A percentile compares a stretch with the other conserved stretches of the same genome.
These are phyloP conservation scores for Ciconia boyciana DNA, from an alignment of 2,113 vertebrate genomes.

Conservation along the genomic window DNA sequence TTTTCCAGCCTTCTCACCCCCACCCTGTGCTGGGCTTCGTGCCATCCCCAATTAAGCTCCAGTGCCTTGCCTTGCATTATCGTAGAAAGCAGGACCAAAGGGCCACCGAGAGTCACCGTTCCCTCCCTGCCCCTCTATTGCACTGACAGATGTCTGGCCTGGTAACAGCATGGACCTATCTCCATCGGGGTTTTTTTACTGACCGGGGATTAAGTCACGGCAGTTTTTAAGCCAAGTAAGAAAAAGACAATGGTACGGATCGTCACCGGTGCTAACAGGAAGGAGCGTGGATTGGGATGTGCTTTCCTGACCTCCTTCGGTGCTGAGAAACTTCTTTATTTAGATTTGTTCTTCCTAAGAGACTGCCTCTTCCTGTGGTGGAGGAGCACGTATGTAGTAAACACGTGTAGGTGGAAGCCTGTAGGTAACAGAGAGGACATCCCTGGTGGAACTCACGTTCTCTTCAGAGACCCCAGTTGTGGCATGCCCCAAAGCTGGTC, in stretches of 20 bases:
- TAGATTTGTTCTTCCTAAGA: slow-evolving; percentile 45
- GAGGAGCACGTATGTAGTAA: background rate
- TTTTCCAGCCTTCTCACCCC: background rate
- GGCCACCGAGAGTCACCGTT: background rate
- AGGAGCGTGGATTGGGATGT: slow-evolving; percentile 41
- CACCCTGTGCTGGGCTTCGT: slow-evolving; percentile 14
- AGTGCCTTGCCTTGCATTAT: background rate
- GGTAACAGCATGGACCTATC: background rate
- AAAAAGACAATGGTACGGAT: slow-evolving; percentile 26
- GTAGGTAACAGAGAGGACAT: background rate
- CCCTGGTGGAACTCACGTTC: background rate
- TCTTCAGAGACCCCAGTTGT: background rate
- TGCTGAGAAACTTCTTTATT: slow-evolving; percentile 25
- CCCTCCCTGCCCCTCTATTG: slow-evolving; percentile 37
- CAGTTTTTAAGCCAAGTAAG: slow-evolving; percentile 29
- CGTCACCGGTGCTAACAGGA: background rate
- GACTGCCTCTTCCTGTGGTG: slow-evolving; percentile 14
- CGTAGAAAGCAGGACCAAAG: background rate
- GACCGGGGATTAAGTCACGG: slow-evolving; percentile 28
- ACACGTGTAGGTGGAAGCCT: background rate
- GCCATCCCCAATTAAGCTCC: slow-evolving; percentile 40
- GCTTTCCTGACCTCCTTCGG: slow-evolving; percentile 47
- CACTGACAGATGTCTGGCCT: slow-evolving; percentile 48
- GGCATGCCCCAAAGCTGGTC: background rate
- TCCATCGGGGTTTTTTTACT: background rate